Base-by-base conservation (phyloP, 2,113 vertebrate genomes). In the Ibidorhyncha struthersii region DNA sequence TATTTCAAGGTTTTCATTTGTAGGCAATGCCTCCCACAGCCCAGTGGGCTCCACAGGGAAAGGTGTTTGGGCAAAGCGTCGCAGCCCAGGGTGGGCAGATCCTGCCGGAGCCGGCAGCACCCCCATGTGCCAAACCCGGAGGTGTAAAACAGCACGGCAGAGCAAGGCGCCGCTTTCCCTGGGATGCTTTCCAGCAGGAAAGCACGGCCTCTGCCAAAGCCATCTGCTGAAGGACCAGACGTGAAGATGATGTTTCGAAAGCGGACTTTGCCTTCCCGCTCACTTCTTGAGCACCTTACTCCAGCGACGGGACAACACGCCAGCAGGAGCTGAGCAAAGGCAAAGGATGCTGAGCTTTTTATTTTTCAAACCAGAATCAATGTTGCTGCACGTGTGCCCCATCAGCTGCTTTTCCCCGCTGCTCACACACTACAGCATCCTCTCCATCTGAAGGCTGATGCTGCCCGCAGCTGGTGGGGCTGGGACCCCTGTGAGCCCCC, bases 211-310 rank as follows among this genome's bases (percentile, higher is more conserved):
- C 84, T 93, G 96, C 92, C 93, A 61, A 95, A 89, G 78, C 59
- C 61, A 59, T 70, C 94, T 94, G 90, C 93, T 38, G 95, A 55
- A 94, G 97, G 87, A 34, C 89, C 87, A 74, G 81, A 40, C 40
- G 3, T 6, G 21, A 14, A 25, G n/a, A 10, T 1, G 38, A 38
- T 18, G 34, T 14, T 65, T 61, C 5, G 30, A 13, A 40, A 41
- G 15, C 4, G 30, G 67, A 21, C 34, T 74, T 70, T 20, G 63
- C 45, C 73, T 45, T 21, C 50, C 53, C 22, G 2, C 30, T 34
- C 43, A 9, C n/a, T 32, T 29, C 56, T 32, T 7, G 29, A 47
- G 61, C 59, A 14, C 45, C n/a, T 32, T 4, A 41, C 40, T 85
- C 59, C 78, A 49, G 63, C 27, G 14, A 53, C 4, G 43, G 69